Evolutionary conservation across 2,888 invertebrate genomes (phyloP), one percentile per base, ranked within the genome.

Genomic region (Corbicula japonica): DNA sequence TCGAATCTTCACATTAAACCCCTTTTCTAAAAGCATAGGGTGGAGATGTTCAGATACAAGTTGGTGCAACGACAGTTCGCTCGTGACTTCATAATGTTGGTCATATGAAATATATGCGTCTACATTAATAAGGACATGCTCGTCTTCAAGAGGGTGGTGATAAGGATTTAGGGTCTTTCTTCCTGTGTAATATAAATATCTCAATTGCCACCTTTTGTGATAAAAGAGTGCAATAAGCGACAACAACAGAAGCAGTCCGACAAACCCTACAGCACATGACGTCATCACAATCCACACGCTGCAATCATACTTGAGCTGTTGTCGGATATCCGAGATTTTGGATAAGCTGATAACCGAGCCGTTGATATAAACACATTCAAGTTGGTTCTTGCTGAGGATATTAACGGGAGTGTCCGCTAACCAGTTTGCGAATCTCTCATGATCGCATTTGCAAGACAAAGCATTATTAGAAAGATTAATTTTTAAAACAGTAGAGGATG

Each of bases 141-240:
- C 38, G 8, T 35, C 50, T 5, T 66, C 66, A n/a, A 54, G 41
- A 0, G 41, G 30, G 21, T 35, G 54, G 34, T 66, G 52, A 23
- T 63, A 78, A 0, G 78, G 78, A 35, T 73, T 73, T 0, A 74
- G 32, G 15, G 56, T 73, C 15, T 41, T 26, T 18, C 69, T 30
- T n/a, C 78, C 73, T 15, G 65, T 65, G 41, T 73, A 73, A 54
- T 73, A 73, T 2, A 74, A 52, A 28, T 78, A 74, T 3, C 65
- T 44, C 2, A 78, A 21, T 34, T 78, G 62, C 78, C 78, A 78
- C 15, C 78, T 46, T 44, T 74, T 63, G 32, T 68, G 61, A 41
- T 78, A 73, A 3, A 78, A 8, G 0, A 58, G 26, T 23, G 69
- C 69, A 15, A 60, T 23, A 10, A 73, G 41, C 34, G 62, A 63